phyloP scores from a whole-genome alignment of 2,113 vertebrate genomes.

The Paraplagusia blochii region DNA sequence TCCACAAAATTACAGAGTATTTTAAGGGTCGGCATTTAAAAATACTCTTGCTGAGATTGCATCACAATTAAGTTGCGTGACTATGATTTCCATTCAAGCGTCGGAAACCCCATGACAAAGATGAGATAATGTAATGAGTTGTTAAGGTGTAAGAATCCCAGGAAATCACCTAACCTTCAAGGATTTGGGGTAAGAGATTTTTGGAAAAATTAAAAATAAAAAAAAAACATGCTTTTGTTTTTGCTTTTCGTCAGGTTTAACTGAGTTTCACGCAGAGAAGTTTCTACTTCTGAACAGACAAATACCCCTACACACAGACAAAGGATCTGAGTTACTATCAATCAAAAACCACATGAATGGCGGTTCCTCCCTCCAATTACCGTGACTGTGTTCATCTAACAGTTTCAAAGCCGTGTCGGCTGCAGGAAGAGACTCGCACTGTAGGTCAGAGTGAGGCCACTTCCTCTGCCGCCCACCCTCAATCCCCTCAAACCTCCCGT shows the following conservation, averaged over 20 bases:
- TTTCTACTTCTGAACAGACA: slow-evolving; percentile 51
- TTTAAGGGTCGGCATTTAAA: too few relatives aligned
- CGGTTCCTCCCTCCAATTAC: slow-evolving; percentile 43
- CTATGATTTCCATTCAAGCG: too few relatives aligned
- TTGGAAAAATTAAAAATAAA: too few relatives aligned
- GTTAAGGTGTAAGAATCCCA: too few relatives aligned
- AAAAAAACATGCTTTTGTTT: too few relatives aligned
- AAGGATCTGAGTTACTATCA: slow-evolving; percentile 46
- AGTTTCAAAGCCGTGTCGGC: slow-evolving; percentile 58
- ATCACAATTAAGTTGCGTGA: too few relatives aligned
- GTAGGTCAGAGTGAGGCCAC: slow-evolving; percentile 61
- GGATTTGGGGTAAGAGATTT: too few relatives aligned
- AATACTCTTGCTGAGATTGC: too few relatives aligned
- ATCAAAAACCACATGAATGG: slow-evolving; percentile 54
- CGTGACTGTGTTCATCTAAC: slow-evolving; percentile 41
- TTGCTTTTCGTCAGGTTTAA: not conserved
- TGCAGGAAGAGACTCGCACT: slow-evolving; percentile 40
- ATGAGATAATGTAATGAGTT: too few relatives aligned
- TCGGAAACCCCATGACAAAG: too few relatives aligned
- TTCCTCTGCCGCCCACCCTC: slow-evolving; percentile 60
- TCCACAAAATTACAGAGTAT: too few relatives aligned
- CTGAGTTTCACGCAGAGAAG: slow-evolving; percentile 37
- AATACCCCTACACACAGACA: slow-evolving; percentile 7
- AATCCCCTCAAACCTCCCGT: slow-evolving; percentile 25
- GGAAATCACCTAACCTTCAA: too few relatives aligned